Conservation (phyloP, 2,113 vertebrate species). For the Synodontis membranacea region DNA sequence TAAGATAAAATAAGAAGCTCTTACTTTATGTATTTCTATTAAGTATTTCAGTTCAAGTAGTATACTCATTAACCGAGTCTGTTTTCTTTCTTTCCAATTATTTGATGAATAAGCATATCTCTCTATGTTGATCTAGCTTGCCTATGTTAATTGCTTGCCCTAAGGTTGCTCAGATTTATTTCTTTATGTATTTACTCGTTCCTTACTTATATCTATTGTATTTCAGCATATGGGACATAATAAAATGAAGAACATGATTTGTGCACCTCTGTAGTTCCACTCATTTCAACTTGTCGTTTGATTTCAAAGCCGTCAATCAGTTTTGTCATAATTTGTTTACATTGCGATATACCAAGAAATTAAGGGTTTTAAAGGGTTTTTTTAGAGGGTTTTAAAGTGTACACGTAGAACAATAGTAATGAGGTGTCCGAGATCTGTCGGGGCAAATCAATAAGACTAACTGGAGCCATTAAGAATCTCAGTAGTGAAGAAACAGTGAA, state of each 20-base stretch:
- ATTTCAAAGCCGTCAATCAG: neutral
- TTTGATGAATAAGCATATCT: constrained; percentile 12
- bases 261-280: neutral
- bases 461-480: neutral
- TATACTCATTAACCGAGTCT: neutral
- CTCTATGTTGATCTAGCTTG: constrained; percentile 10
- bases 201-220: constrained; percentile 25
- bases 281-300: neutral
- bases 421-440: neutral
- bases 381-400: too few species aligned
- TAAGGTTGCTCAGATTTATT: constrained; percentile 25
- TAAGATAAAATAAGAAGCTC: neutral
- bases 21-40: neutral
- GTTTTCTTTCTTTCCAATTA: neutral
- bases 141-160: constrained; percentile 36
- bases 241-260: constrained; percentile 27
- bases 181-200: constrained; percentile 15
- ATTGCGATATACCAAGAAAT: neutral
- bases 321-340: neutral
- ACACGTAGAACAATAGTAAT: constrained; percentile 11
- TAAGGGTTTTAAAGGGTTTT: constrained; percentile 4
- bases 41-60: neutral
- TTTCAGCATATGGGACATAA: constrained; percentile 36
- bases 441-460: constrained; percentile 14
- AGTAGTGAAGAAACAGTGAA: neutral